A percentile compares a stretch with the other conserved stretches of the same genome.
Evolutionary conservation across 2,797 vertebrate species (phyloP).

Genomic region (Cheirogaleus major): DNA sequence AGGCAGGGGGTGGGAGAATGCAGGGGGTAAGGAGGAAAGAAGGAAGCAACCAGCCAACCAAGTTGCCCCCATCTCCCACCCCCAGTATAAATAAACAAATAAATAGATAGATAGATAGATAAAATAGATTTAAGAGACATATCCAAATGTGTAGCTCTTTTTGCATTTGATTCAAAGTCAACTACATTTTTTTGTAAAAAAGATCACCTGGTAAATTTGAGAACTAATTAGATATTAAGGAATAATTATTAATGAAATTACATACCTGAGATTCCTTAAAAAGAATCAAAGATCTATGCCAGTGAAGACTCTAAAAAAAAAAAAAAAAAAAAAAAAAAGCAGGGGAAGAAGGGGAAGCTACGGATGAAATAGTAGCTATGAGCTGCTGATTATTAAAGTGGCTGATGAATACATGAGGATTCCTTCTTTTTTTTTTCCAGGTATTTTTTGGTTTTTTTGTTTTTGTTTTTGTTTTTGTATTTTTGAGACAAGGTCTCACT

Average conservation of each 20-base stretch:
- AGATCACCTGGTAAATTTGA: not conserved
- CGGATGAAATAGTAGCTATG: not conserved
- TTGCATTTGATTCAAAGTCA: not conserved
- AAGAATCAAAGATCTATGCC: not conserved
- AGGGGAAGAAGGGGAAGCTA: not conserved
- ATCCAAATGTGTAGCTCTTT: not conserved
- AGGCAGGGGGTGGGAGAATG: conserved; percentile 32
- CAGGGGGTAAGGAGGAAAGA: conserved; percentile 39
- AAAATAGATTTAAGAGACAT: not conserved
- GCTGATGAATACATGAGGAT: not conserved
- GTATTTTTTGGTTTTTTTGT: not conserved
- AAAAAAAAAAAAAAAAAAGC: not conserved
- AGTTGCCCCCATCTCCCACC: conserved; percentile 32
- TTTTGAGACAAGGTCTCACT: not conserved
- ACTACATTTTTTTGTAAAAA: not conserved
- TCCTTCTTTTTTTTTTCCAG: not conserved
- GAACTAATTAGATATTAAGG: not conserved
- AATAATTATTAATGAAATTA: not conserved
- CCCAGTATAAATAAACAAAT: conserved; percentile 45
- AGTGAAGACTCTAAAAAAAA: not conserved
- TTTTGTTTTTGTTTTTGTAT: not conserved
- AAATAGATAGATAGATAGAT: too few species aligned
- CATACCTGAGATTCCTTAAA: not conserved
- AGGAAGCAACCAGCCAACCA: conserved; percentile 79
- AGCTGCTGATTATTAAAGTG: not conserved